Percentiles rank a stretch among this genome's conserved stretches.
Conservation (phyloP, 2,797 vertebrate genomes). For the Rachycentron canadum region DNA sequence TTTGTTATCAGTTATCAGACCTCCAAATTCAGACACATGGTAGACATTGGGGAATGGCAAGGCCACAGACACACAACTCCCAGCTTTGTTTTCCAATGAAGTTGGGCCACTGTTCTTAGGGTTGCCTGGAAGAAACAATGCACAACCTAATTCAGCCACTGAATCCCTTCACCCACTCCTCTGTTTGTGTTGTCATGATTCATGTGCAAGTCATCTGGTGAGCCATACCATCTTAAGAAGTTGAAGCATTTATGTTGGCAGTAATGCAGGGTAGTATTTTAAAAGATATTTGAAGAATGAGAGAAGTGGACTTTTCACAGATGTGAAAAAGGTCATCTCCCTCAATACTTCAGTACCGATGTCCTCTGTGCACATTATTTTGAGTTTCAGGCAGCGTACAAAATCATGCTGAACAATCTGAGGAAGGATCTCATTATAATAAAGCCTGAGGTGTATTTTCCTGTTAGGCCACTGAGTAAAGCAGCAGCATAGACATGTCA, state of each 20-base stretch:
- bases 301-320: neutral
- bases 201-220: constrained; percentile 22
- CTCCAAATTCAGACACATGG: neutral
- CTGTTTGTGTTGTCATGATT: constrained; percentile 41
- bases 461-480: constrained; percentile 3
- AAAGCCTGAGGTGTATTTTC: constrained; percentile 40
- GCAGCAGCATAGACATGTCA: constrained; percentile 5
- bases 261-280: neutral
- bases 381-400: neutral
- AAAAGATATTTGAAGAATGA: no score
- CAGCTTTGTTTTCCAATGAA: constrained; percentile 18
- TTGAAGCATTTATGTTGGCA: neutral
- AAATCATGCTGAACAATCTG: constrained; percentile 32
- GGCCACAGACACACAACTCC: neutral
- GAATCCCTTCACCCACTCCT: neutral
- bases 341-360: neutral
- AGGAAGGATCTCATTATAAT: constrained; percentile 51
- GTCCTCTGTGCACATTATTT: constrained; percentile 9
- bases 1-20: constrained; percentile 8
- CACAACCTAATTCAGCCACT: constrained; percentile 6
- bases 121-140: constrained; percentile 1
- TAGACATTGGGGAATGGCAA: neutral
- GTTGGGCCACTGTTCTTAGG: neutral
- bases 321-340: neutral
- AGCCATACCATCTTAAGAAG: constrained; percentile 13